A percentile compares a stretch with the other conserved stretches of the same genome.
phyloP scores from a whole-genome alignment of 2,797 vertebrate genomes.

The Phataginus tricuspis region DNA sequence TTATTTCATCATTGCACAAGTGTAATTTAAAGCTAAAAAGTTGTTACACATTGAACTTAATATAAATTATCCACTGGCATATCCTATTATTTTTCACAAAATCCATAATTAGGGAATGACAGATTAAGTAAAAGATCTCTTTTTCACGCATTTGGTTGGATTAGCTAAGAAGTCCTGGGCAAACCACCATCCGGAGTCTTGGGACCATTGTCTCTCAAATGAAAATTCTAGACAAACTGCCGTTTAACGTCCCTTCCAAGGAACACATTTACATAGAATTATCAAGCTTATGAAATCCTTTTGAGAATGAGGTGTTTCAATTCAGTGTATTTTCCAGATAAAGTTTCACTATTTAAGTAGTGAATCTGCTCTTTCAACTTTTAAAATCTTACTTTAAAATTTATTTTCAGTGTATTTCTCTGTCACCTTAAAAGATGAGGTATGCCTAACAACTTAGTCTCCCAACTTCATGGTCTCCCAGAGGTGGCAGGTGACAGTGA shows the following conservation, averaged over 20 bases:
- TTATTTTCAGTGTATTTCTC: not conserved
- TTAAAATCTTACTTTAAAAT: slow-evolving; percentile 31
- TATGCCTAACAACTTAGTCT: not conserved
- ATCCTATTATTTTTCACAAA: slow-evolving; percentile 33
- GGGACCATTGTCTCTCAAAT: not conserved
- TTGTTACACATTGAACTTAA: not conserved
- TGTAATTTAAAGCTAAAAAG: slow-evolving; percentile 55
- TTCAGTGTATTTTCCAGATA: not conserved
- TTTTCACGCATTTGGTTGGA: not conserved
- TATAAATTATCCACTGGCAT: slow-evolving; percentile 4
- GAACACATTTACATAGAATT: not conserved
- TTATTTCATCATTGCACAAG: slow-evolving; percentile 39
- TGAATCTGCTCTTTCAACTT: slow-evolving; percentile 6
- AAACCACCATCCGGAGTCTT: not conserved
- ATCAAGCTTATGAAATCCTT: not conserved
- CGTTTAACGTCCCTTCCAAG: not conserved
- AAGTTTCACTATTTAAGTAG: not conserved
- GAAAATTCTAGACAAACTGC: not conserved
- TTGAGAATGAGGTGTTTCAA: slow-evolving; percentile 13
- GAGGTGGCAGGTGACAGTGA: not conserved
- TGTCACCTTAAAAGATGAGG: not conserved
- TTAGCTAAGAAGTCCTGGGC: not conserved
- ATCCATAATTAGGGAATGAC: not conserved
- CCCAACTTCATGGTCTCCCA: not conserved
- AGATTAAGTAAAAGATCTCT: not conserved